These are phyloP conservation scores for Pterocles gutturalis DNA, from an alignment of 2,113 vertebrate species.

Conservation along the genomic window DNA sequence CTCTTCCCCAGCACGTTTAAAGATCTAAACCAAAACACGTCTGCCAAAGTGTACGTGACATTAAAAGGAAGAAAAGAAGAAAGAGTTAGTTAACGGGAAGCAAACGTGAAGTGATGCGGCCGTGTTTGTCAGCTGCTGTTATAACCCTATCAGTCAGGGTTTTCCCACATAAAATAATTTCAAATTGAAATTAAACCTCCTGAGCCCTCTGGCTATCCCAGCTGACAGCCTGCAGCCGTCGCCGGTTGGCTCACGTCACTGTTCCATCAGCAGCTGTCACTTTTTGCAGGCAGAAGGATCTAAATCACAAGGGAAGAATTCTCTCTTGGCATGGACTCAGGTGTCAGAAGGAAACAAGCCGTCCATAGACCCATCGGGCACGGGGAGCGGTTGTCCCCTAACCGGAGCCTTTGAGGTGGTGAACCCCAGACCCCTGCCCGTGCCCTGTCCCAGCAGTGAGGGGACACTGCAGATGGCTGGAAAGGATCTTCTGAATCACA, in stretches of 20 bases:
- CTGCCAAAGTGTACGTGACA: background rate
- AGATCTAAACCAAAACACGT: background rate
- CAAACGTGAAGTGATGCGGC: background rate
- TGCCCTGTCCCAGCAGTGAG: background rate
- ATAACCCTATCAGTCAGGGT: background rate
- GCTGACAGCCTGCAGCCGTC: background rate
- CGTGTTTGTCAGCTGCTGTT: constrained; percentile 20
- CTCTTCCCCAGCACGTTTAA: background rate
- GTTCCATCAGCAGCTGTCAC: constrained; percentile 13
- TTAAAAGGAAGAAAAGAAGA: background rate
- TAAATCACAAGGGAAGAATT: background rate
- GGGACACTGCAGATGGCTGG: no score
- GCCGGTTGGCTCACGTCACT: background rate
- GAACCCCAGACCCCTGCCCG: background rate
- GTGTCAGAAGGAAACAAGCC: background rate
- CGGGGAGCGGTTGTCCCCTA: background rate
- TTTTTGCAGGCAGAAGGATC: background rate
- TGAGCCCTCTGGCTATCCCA: background rate
- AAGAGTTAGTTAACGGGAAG: background rate
- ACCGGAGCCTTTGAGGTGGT: background rate
- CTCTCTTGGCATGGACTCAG: background rate
- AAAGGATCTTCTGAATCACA: background rate
- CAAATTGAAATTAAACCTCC: background rate
- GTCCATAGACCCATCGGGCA: background rate
- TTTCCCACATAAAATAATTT: background rate